Evolutionary conservation across 2,888 invertebrate genomes (phyloP).

Genomic region (Cinara cedri): DNA sequence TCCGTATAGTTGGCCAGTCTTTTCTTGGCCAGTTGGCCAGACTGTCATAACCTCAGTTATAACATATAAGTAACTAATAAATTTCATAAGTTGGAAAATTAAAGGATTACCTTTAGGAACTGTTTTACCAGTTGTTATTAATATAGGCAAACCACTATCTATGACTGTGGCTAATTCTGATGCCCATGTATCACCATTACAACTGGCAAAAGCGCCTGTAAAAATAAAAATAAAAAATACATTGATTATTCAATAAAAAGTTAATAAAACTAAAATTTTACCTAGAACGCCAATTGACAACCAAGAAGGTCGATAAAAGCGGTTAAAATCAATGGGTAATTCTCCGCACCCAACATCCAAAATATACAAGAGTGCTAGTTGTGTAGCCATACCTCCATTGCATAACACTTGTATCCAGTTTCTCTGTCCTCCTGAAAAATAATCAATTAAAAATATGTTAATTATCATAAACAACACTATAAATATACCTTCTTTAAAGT

Average conservation of each 20-base stretch:
- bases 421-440: constrained; percentile 75
- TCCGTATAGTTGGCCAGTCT: no score
- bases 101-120: constrained; percentile 73
- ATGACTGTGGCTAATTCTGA: constrained; percentile 85
- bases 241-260: not conserved
- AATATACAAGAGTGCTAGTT: constrained; percentile 77
- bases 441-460: not conserved
- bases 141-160: constrained; percentile 71
- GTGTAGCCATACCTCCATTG: constrained; percentile 86
- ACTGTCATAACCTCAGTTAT: no score
- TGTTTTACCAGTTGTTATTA: constrained; percentile 74
- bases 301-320: constrained; percentile 81
- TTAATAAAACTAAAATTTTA: constrained; percentile 61
- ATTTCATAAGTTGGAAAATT: not conserved
- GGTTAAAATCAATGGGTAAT: constrained; percentile 76
- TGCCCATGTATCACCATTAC: constrained; percentile 90
- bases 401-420: constrained; percentile 90
- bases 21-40: no score
- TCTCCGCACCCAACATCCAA: constrained; percentile 81
- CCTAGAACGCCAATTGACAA: constrained; percentile 79
- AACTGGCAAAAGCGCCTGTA: constrained; percentile 57
- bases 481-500: constrained; percentile 78
- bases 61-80: not conserved
- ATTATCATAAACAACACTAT: constrained; percentile 1
- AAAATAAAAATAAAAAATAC: not conserved